phyloP scores from a whole-genome alignment of 2,113 vertebrate genomes.

The Coptodon rendalli region DNA sequence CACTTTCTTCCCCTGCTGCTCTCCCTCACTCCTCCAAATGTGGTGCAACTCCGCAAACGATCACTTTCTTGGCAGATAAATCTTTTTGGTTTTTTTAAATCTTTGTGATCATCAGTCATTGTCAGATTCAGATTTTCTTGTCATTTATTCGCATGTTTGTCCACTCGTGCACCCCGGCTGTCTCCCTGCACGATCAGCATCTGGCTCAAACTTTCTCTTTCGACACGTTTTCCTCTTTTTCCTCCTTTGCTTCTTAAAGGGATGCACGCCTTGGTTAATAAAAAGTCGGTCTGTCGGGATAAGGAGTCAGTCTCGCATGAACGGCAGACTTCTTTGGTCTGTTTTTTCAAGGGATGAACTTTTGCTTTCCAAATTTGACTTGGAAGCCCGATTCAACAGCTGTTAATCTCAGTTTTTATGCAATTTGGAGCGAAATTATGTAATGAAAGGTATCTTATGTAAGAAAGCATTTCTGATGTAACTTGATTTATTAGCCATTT shows the following conservation, averaged over 20 bases:
- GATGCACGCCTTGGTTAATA: background rate
- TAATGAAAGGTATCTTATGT: background rate
- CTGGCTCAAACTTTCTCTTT: conserved; percentile 18
- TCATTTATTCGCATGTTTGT: background rate
- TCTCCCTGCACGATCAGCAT: background rate
- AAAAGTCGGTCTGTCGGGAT: background rate
- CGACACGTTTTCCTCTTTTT: background rate
- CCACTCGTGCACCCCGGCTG: background rate
- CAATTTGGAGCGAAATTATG: background rate
- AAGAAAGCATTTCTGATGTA: background rate
- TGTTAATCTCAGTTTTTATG: background rate
- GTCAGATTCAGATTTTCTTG: background rate
- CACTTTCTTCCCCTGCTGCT: background rate
- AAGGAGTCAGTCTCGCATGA: background rate
- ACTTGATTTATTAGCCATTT: background rate
- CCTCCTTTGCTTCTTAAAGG: conserved; percentile 22
- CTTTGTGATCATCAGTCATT: background rate
- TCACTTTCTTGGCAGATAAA: background rate
- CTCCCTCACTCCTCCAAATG: background rate
- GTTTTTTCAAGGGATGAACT: background rate
- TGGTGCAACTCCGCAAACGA: background rate
- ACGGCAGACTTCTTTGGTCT: background rate
- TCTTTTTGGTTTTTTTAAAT: accelerated
- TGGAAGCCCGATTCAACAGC: background rate
- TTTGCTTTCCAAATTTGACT: background rate